phyloP scores from a whole-genome alignment of 2,797 vertebrate genomes.

The Phoeniculus purpureus region DNA sequence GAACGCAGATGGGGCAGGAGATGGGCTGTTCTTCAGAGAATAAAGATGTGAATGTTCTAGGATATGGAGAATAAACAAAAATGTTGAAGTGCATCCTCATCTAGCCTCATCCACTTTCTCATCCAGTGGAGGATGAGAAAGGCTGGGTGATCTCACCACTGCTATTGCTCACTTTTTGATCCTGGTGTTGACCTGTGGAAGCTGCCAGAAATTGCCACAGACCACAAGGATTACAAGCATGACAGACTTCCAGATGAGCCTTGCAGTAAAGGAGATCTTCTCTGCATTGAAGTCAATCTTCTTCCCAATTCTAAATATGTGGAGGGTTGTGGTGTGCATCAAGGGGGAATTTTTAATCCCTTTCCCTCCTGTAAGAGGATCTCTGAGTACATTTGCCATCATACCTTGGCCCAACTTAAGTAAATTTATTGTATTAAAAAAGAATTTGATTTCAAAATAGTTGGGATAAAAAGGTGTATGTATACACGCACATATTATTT shows the following conservation, averaged over 20 bases:
- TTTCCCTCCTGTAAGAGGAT: background rate
- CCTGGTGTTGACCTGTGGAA: background rate
- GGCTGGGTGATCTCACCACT: background rate
- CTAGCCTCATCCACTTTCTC: background rate
- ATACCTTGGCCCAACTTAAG: background rate
- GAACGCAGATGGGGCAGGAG: background rate
- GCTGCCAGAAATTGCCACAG: background rate
- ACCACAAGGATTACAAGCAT: background rate
- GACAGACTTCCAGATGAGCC: background rate
- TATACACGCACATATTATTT: accelerated
- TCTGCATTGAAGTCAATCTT: background rate
- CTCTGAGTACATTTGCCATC: background rate
- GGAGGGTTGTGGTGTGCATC: background rate
- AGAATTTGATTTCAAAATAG: background rate
- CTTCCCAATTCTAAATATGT: background rate
- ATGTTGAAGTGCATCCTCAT: background rate
- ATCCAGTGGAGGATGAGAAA: background rate
- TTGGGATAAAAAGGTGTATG: background rate
- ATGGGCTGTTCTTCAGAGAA: background rate
- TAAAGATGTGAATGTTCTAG: background rate
- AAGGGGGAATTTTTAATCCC: background rate
- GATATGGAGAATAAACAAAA: background rate
- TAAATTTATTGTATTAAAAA: too few species aligned
- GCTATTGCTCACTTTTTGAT: background rate
- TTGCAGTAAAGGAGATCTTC: background rate